A percentile compares a stretch with the other conserved stretches of the same genome.
phyloP scores from a whole-genome alignment of 2,888 invertebrate genomes.

The Drosophila lacicola region DNA sequence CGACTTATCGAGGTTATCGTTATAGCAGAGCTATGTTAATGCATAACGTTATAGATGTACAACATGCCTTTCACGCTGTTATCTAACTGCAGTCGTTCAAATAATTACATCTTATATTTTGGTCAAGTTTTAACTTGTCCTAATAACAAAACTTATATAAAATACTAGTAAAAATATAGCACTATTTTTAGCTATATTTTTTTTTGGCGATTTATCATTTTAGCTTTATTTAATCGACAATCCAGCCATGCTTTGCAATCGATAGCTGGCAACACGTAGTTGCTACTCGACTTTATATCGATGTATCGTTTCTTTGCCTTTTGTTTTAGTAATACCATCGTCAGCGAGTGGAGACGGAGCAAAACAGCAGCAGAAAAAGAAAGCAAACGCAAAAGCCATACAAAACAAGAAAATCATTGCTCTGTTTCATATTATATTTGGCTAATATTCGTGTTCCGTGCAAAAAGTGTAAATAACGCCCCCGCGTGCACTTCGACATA shows the following conservation, averaged over 20 bases:
- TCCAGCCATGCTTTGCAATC: constrained; percentile 2
- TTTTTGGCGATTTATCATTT: neutral
- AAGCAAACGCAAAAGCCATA: constrained; percentile 65
- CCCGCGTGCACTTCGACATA: constrained; percentile 14
- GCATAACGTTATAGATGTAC: too few species aligned
- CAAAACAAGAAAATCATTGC: constrained; percentile 63
- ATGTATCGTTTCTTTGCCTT: constrained; percentile 18
- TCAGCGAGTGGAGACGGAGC: constrained; percentile 51
- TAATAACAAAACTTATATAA: neutral
- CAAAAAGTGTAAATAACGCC: constrained; percentile 47
- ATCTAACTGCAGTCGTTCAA: too few species aligned
- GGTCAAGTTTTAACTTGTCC: neutral
- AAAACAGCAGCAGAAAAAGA: constrained; percentile 60
- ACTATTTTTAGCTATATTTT: neutral
- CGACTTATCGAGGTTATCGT: too few species aligned
- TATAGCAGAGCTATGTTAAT: too few species aligned
- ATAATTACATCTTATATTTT: too few species aligned
- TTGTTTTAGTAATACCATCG: constrained; percentile 34
- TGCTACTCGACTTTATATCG: constrained; percentile 14
- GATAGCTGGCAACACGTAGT: constrained; percentile 15
- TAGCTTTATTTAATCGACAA: neutral
- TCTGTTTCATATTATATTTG: constrained; percentile 47
- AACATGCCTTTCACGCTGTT: too few species aligned
- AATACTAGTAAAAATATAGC: neutral
- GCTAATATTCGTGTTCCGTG: constrained; percentile 52